phyloP scores from a whole-genome alignment of 2,888 invertebrate genomes.

The Andrena marginata region DNA sequence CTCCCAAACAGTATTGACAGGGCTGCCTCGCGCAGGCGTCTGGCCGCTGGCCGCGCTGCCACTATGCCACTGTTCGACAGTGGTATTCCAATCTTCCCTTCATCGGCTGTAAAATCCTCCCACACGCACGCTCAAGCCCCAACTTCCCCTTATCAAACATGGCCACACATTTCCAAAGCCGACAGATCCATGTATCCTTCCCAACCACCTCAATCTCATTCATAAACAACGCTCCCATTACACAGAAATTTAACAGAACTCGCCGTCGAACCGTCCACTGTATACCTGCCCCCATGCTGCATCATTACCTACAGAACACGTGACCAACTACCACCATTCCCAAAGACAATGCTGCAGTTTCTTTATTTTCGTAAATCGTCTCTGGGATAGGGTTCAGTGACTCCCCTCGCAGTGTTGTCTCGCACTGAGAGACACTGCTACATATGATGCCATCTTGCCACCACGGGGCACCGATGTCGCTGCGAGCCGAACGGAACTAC shows the following conservation, averaged over 20 bases:
- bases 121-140: not conserved
- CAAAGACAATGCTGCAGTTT: not conserved
- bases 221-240: slow-evolving; percentile 26
- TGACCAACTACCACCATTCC: not conserved
- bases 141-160: not conserved
- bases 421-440: slow-evolving; percentile 57
- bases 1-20: slow-evolving; percentile 66
- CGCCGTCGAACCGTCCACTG: not conserved
- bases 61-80: slow-evolving; percentile 39
- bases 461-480: slow-evolving; percentile 36
- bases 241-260: not conserved
- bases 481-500: slow-evolving; percentile 23
- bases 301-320: not conserved
- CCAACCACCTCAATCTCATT: slow-evolving; percentile 12
- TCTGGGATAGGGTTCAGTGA: slow-evolving; percentile 30
- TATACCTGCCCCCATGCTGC: not conserved
- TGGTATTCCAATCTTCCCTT: slow-evolving; percentile 22
- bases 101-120: slow-evolving; percentile 11
- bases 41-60: slow-evolving; percentile 9
- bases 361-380: not conserved
- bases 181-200: not conserved
- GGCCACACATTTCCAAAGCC: no score
- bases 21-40: slow-evolving; percentile 66
- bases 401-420: not conserved
- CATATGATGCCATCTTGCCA: slow-evolving; percentile 51